phyloP scores from a whole-genome alignment of 2,888 invertebrate species.

The Hypomecis atomaria region DNA sequence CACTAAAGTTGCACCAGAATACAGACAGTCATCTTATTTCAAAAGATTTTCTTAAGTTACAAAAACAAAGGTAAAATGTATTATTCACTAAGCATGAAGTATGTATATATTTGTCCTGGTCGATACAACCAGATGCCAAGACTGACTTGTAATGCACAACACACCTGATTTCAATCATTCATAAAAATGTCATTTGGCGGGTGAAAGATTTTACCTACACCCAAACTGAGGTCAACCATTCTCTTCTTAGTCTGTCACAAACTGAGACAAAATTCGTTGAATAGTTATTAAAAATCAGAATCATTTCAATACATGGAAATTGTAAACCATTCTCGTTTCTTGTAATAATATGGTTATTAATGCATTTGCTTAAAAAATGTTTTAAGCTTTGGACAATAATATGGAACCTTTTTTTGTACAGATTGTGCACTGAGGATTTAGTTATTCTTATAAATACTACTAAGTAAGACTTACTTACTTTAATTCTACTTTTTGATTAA shows the following conservation, averaged over 20 bases:
- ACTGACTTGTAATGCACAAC: background rate
- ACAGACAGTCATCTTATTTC: too few relatives aligned
- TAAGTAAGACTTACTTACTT: too few relatives aligned
- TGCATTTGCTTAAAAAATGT: too few relatives aligned
- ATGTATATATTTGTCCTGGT: background rate
- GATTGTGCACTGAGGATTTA: too few relatives aligned
- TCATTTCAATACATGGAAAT: too few relatives aligned
- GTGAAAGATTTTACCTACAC: slow-evolving; percentile 52
- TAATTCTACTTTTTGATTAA: too few relatives aligned
- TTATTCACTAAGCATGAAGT: background rate
- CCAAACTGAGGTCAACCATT: slow-evolving; percentile 57
- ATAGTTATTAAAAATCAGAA: background rate
- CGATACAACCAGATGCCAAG: background rate
- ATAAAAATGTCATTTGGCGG: slow-evolving; percentile 44
- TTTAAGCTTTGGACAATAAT: too few relatives aligned
- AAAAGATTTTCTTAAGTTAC: too few relatives aligned
- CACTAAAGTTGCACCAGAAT: too few relatives aligned
- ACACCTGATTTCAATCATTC: slow-evolving; percentile 35
- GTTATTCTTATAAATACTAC: too few relatives aligned
- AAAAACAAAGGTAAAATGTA: background rate
- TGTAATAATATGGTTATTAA: background rate
- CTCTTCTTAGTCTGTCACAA: slow-evolving; percentile 41
- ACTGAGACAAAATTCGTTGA: slow-evolving; percentile 5
- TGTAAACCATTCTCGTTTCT: background rate
- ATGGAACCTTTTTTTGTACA: too few relatives aligned